Evolutionary conservation across 2,113 vertebrate genomes (phyloP).

Genomic region (Oostethus manadensis): DNA sequence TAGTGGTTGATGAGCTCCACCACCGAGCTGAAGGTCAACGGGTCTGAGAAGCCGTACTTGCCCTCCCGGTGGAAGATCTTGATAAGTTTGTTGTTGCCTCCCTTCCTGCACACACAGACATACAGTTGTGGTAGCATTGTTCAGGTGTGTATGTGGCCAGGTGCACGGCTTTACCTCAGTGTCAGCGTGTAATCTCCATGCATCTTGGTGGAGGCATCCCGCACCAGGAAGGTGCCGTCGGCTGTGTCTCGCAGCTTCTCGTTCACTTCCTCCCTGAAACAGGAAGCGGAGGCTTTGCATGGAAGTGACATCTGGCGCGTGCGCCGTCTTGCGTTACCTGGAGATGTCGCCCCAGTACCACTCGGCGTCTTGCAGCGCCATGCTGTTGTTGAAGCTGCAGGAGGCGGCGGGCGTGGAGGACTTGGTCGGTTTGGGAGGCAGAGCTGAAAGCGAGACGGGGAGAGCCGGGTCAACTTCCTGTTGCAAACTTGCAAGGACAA

Average conservation of each 20-base stretch:
- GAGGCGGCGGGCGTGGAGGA: conserved; percentile 73
- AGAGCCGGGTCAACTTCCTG: neutral
- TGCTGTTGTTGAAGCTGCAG: conserved; percentile 92
- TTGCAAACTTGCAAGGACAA: too few relatives aligned
- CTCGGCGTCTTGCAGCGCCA: conserved; percentile 94
- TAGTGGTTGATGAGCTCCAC: conserved; percentile 98
- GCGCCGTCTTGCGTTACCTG: conserved; percentile 48
- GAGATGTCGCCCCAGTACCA: conserved; percentile 99
- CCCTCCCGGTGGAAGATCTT: conserved; percentile 99
- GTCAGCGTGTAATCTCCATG: conserved; percentile 97
- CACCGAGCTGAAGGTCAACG: conserved; percentile 94
- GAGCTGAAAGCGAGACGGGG: conserved; percentile 70
- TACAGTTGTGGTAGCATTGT: too few relatives aligned
- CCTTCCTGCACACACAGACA: conserved; percentile 80
- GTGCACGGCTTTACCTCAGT: conserved; percentile 73
- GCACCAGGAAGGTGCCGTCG: conserved; percentile 94
- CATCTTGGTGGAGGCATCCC: conserved; percentile 98
- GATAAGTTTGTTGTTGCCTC: conserved; percentile 99
- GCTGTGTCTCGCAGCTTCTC: conserved; percentile 97
- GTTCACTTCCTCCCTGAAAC: conserved; percentile 90
- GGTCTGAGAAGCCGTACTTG: conserved; percentile 97
- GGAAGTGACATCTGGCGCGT: too few relatives aligned
- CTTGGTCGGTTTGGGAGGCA: conserved; percentile 94
- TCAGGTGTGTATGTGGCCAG: too few relatives aligned
- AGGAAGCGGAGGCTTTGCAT: neutral